Base-by-base conservation (phyloP, 1,140 invertebrate species). In the Mactra quadrangularis region DNA sequence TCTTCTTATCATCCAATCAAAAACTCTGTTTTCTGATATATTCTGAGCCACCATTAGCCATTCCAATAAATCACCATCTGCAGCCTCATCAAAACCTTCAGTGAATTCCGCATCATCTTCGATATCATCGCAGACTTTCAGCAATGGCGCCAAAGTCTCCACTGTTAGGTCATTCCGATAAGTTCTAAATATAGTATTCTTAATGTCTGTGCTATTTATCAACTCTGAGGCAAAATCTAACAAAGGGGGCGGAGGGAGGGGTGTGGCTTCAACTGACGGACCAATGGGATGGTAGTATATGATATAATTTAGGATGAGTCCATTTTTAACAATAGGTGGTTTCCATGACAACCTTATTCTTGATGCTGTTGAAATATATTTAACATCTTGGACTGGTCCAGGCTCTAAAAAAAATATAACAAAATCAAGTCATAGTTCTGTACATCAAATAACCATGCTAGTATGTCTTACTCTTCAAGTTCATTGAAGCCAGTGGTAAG, bases 281-380 rank as follows among this genome's bases (percentile, higher is more conserved):
- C 77, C 77, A 71, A 81, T 71, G 29, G 55, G 13, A 59, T 57
- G 25, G 47, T 81, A 81, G 31, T 53, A 45, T 1, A 81, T 52
- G 29, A 59, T 29, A 47, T 81, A 81, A 11, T 33, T 19, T 9
- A 33, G n/a, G 15, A 81, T 81, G 77, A 81, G 13, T n/a, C 77
- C 77, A 59, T 81, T 81, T 4, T 50, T 59, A n/a, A 47, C 41
- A n/a, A 3, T 47, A 11, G 77, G 77, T 19, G 50, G 64, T 71
- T 71, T 66, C 77, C 77, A 81, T 59, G 66, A 81, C 77, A 81
- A 60, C n/a, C 17, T 45, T 25, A 81, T 25, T 17, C 22, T 59
- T 71, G 50, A 59, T 35, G 64, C 7, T 41, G 53, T 29, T 70
- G 66, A 47, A 59, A 31, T 59, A 15, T 35, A 62, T 11, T n/a